Evolutionary conservation across 2,113 vertebrate genomes (phyloP).

Genomic region (Chauna torquata): DNA sequence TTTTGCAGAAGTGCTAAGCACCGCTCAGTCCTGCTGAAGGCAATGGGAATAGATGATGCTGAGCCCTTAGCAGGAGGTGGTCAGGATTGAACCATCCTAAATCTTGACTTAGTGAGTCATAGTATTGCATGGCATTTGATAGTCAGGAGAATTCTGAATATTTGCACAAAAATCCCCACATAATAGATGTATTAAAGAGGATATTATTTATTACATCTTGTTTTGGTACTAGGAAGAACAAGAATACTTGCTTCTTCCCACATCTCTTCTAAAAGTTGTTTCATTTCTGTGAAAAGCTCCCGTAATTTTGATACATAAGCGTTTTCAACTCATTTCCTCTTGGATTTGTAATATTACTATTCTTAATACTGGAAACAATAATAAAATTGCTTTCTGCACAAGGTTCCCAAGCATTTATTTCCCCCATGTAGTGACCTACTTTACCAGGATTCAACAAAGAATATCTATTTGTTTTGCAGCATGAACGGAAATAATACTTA

Average conservation of each 20-base stretch:
- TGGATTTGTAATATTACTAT: background rate
- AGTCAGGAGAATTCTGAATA: background rate
- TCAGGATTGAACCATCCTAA: constrained; percentile 8
- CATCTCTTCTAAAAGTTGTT: background rate
- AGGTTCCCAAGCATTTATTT: background rate
- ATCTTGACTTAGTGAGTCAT: background rate
- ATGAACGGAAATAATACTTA: background rate
- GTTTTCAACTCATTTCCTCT: constrained; percentile 2
- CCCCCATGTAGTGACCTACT: background rate
- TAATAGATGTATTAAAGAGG: too few species aligned
- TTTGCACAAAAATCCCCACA: background rate
- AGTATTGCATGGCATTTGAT: background rate
- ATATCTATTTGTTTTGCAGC: background rate
- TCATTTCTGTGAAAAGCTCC: background rate
- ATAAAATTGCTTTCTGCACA: background rate
- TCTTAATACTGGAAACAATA: background rate
- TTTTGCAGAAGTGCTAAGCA: constrained; percentile 22
- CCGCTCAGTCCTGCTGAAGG: background rate
- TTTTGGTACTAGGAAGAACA: background rate
- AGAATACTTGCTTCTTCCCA: background rate
- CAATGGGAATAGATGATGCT: constrained; percentile 8
- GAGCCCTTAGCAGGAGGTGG: background rate
- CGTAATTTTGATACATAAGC: background rate
- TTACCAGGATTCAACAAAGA: background rate
- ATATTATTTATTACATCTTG: background rate